Evolutionary conservation across 2,797 vertebrate genomes (phyloP).

Genomic region (Hoplostethus atlanticus): DNA sequence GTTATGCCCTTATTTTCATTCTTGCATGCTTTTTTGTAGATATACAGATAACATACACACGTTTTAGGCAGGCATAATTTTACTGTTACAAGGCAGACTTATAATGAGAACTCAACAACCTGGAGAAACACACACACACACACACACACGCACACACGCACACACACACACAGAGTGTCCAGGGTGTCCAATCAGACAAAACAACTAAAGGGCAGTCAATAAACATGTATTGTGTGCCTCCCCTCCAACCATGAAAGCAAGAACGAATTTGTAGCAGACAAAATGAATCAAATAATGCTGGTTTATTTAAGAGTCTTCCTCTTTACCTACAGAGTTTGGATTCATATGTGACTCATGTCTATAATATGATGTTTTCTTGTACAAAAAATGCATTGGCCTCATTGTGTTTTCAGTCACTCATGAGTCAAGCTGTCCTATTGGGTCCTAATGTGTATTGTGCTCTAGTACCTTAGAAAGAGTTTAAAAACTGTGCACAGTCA

Average conservation of each 20-base stretch:
- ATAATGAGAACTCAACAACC: constrained; percentile 35
- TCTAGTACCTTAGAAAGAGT: neutral
- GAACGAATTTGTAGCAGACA: constrained; percentile 31
- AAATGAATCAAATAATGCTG: too few species aligned
- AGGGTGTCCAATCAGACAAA: constrained; percentile 7
- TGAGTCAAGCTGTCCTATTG: constrained; percentile 14
- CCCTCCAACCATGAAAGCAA: constrained; percentile 54
- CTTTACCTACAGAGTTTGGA: constrained; percentile 18
- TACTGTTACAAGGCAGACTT: constrained; percentile 34
- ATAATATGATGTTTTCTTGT: constrained; percentile 20
- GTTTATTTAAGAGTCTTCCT: too few species aligned
- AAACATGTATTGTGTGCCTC: constrained; percentile 56
- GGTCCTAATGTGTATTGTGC: constrained; percentile 8
- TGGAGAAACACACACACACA: constrained; percentile 15
- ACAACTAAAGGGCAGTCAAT: constrained; percentile 16
- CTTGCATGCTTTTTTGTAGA: constrained; percentile 34
- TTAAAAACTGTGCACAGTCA: neutral
- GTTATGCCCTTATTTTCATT: constrained; percentile 39
- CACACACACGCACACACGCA: neutral
- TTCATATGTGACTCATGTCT: constrained; percentile 42
- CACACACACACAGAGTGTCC: neutral
- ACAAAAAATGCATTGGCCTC: neutral
- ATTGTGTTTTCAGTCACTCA: constrained; percentile 36
- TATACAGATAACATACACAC: constrained; percentile 44
- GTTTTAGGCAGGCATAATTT: constrained; percentile 37